A percentile compares a stretch with the other conserved stretches of the same genome.
phyloP scores from a whole-genome alignment of 2,888 invertebrate species.

The Tetanocera ferruginea region DNA sequence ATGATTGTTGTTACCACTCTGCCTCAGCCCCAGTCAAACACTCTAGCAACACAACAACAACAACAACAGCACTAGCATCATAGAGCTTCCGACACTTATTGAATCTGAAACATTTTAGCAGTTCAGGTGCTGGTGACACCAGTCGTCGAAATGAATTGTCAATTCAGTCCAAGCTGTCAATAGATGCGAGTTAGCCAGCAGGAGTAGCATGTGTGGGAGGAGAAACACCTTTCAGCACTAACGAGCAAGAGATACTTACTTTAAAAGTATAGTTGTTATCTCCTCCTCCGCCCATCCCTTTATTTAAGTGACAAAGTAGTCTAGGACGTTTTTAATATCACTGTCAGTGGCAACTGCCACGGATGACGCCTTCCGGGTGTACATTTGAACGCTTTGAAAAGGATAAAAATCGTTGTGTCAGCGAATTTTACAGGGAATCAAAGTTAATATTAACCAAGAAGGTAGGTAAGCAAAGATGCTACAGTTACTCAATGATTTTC shows the following conservation, averaged over 20 bases:
- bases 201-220: not conserved
- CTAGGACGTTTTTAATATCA: conserved; percentile 3
- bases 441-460: too few species aligned
- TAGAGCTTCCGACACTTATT: conserved; percentile 26
- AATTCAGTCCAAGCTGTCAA: conserved; percentile 32
- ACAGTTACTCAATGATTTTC: too few species aligned
- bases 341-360: conserved; percentile 27
- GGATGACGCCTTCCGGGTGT: not conserved
- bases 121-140: conserved; percentile 41
- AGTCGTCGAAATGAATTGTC: conserved; percentile 41
- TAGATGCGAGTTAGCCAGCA: conserved; percentile 13
- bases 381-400: not conserved
- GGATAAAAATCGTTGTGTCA: too few species aligned
- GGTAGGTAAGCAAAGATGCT: too few species aligned
- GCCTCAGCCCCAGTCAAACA: not conserved
- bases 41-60: not conserved
- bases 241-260: too few species aligned
- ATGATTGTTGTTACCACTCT: conserved; percentile 33
- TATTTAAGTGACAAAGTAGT: not conserved
- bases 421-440: too few species aligned
- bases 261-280: not conserved
- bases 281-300: not conserved
- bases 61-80: not conserved
- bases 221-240: not conserved
- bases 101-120: conserved; percentile 31